phyloP scores from a whole-genome alignment of 2,888 invertebrate species.

The Nysson spinosus region DNA sequence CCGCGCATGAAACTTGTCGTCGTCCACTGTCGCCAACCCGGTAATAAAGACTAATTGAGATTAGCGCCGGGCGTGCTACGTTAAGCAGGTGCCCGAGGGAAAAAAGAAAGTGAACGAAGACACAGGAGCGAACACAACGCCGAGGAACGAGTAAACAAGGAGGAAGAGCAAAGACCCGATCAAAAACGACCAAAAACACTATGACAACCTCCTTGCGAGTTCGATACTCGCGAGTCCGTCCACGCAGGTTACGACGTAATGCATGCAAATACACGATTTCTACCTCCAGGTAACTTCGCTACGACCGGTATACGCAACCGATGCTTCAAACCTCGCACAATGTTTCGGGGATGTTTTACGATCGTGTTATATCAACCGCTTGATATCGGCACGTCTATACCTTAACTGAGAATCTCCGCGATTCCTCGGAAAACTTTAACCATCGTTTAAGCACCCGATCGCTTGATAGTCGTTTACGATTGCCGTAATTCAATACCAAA shows the following conservation, averaged over 20 bases:
- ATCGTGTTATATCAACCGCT: background rate
- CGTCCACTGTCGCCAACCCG: conserved; percentile 48
- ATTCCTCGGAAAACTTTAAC: background rate
- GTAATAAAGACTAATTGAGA: conserved; percentile 61
- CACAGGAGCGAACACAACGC: background rate
- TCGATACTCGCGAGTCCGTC: background rate
- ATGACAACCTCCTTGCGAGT: background rate
- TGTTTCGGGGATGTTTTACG: conserved; percentile 6
- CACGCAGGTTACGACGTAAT: conserved; percentile 10
- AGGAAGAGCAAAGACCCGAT: too few species aligned
- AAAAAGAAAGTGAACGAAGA: background rate
- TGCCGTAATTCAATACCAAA: too few species aligned
- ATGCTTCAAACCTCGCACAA: conserved; percentile 15
- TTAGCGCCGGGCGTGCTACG: conserved; percentile 49
- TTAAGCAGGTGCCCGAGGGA: conserved; percentile 44
- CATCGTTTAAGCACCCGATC: background rate
- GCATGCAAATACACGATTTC: conserved; percentile 17
- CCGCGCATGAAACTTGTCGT: conserved; percentile 38
- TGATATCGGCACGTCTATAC: background rate
- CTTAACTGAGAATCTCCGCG: background rate
- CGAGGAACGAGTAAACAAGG: background rate
- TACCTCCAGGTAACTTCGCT: background rate
- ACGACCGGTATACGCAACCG: conserved; percentile 12
- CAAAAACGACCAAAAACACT: too few species aligned
- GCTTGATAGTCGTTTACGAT: background rate